phyloP scores from a whole-genome alignment of 2,888 invertebrate species.

The Entomobrya proxima region DNA sequence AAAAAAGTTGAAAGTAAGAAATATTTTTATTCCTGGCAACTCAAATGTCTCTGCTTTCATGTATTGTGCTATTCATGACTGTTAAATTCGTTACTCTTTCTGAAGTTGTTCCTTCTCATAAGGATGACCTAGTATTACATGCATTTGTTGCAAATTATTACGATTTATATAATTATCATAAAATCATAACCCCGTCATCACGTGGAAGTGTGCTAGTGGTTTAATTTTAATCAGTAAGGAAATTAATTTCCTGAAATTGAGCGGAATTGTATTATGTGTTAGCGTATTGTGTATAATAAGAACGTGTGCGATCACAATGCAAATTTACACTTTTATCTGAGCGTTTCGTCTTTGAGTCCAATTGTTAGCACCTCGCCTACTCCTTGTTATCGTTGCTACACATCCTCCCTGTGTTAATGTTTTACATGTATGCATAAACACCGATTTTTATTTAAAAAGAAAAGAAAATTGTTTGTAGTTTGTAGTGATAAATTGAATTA shows the following conservation, averaged over 20 bases:
- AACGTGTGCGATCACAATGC: not conserved
- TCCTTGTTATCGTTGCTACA: not conserved
- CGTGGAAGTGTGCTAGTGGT: constrained; percentile 30
- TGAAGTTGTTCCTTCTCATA: no score
- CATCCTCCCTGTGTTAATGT: not conserved
- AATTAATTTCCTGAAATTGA: constrained; percentile 48
- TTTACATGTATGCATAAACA: not conserved
- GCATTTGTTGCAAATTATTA: no score
- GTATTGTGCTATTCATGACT: no score
- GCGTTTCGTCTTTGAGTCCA: not conserved
- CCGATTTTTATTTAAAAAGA: constrained; percentile 19
- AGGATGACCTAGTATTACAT: no score
- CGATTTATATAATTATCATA: not conserved
- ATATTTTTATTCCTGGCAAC: no score
- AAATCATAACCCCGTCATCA: not conserved
- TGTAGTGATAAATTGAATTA: constrained; percentile 39
- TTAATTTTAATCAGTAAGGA: constrained; percentile 45
- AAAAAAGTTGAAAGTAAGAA: no score
- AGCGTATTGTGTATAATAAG: not conserved
- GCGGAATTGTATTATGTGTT: not conserved
- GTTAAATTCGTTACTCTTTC: not conserved
- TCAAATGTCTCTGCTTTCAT: no score
- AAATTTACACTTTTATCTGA: constrained; percentile 8
- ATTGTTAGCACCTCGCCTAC: constrained; percentile 43
- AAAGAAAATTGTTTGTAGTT: not conserved